Evolutionary conservation across 2,888 invertebrate genomes (phyloP), one percentile per base, ranked within the genome.

Genomic region (Steinernema scapterisci): DNA sequence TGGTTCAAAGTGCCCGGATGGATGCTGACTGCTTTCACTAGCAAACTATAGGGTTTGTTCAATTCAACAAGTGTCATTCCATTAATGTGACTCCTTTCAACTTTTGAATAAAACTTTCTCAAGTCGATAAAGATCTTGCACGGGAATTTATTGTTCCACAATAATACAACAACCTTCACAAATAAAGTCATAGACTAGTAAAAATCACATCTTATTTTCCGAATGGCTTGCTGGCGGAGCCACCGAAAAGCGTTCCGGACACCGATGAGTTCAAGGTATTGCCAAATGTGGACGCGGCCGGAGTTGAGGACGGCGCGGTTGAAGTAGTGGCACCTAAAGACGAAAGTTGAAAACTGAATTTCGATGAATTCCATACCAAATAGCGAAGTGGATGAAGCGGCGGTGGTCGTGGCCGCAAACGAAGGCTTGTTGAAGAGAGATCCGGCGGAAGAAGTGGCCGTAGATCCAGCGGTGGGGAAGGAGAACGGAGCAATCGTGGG

Each of bases 1-100:
- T 79, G 63, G 45, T 21, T 78, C 52, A 76, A 77, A 45, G 11
- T 79, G n/a, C 79, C 78, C 44, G 73, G 73, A n/a, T 76, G 79
- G 74, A 16, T 79, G 51, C 19, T 78, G 38, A 27, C 77, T 27
- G 71, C 70, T 0, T 27, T 21, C 9, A 52, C 70, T 13, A 46
- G 46, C 25, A 72, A 73, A 23, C 52, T 73, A n/a, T n/a, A n/a
- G n/a, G n/a, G n/a, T n/a, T n/a, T n/a, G n/a, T 1, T 75, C 52
- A 73, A 13, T 9, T 38, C 3, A 3, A 6, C 38, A 38, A 38
- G 38, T 38, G 38, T 38, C n/a, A n/a, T n/a, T n/a, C n/a, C n/a
- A n/a, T n/a, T n/a, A n/a, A n/a, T n/a, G n/a, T n/a, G n/a, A n/a
- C n/a, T n/a, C n/a, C n/a, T n/a, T n/a, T n/a, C n/a, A n/a, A n/a